Conservation (phyloP, 2,888 invertebrate species). For the Epistrophella euchroma region DNA sequence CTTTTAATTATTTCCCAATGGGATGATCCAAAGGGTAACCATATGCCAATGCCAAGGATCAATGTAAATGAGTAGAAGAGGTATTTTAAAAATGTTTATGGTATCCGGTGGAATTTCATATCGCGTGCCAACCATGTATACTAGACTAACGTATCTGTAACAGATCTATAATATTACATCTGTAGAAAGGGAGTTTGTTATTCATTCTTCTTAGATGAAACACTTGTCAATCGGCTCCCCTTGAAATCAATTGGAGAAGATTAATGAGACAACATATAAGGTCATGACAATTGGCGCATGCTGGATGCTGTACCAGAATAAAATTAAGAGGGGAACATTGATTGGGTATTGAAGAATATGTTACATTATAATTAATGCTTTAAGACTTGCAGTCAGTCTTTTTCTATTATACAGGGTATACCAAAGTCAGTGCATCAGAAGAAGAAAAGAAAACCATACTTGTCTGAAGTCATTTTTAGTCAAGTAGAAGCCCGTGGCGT, state of each 20-base stretch:
- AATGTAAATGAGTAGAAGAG: slow-evolving; percentile 10
- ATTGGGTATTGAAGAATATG: slow-evolving; percentile 17
- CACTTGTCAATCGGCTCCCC: slow-evolving; percentile 66
- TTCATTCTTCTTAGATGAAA: slow-evolving; percentile 9
- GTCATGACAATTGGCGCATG: slow-evolving; percentile 70
- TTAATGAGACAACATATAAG: slow-evolving; percentile 59
- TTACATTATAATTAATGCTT: not conserved
- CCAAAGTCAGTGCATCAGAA: no score
- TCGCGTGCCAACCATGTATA: slow-evolving; percentile 56
- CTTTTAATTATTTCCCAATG: slow-evolving; percentile 42
- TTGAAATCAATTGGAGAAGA: slow-evolving; percentile 58
- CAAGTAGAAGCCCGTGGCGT: no score
- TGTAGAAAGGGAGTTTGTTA: slow-evolving; percentile 1
- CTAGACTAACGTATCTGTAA: not conserved
- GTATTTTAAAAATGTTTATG: slow-evolving; percentile 71
- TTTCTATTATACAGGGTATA: no score
- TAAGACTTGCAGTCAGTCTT: not conserved
- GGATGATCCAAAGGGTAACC: slow-evolving; percentile 57
- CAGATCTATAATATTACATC: slow-evolving; percentile 48
- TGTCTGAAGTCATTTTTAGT: no score
- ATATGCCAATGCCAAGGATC: slow-evolving; percentile 36
- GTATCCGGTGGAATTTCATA: slow-evolving; percentile 70
- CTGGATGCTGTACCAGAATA: slow-evolving; percentile 35
- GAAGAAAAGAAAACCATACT: no score
- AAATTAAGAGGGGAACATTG: slow-evolving; percentile 1